Evolutionary conservation across 2,797 vertebrate genomes (phyloP).

Genomic region (Tokudaia muenninki): DNA sequence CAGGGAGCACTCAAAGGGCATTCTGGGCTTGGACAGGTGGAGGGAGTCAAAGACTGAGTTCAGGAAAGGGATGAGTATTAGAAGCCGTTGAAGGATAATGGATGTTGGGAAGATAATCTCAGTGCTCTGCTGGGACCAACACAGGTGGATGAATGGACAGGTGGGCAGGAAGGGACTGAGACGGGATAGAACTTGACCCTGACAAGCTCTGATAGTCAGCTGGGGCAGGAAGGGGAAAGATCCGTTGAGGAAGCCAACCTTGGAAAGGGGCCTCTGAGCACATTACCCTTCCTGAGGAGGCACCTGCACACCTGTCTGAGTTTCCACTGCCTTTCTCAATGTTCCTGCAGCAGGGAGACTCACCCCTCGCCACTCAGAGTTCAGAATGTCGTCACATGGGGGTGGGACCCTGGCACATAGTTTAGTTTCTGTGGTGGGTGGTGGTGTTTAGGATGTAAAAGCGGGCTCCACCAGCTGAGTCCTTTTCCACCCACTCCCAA

Average conservation of each 20-base stretch:
- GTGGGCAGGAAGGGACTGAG: conserved; percentile 46
- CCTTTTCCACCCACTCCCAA: background rate
- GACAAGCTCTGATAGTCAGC: background rate
- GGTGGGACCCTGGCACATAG: background rate
- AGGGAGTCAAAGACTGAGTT: background rate
- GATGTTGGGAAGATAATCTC: background rate
- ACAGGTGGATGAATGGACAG: background rate
- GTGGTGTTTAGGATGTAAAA: background rate
- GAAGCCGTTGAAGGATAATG: background rate
- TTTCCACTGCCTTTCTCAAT: background rate
- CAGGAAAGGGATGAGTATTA: background rate
- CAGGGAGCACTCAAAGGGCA: background rate
- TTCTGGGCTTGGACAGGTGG: background rate
- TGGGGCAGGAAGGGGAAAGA: background rate
- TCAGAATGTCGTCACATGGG: background rate
- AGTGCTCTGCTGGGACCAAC: background rate
- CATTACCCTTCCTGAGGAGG: background rate
- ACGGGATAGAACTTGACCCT: conserved; percentile 44
- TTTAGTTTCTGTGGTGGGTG: conserved; percentile 42
- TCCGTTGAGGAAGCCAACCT: background rate
- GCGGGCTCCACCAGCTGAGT: background rate
- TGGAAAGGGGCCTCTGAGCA: background rate
- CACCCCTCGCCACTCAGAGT: background rate
- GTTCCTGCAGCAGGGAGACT: background rate
- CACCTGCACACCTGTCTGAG: background rate